Percentiles rank a stretch among this genome's conserved stretches.
Conservation (phyloP, 1,140 invertebrate species). For the Drosophila baimaii region DNA sequence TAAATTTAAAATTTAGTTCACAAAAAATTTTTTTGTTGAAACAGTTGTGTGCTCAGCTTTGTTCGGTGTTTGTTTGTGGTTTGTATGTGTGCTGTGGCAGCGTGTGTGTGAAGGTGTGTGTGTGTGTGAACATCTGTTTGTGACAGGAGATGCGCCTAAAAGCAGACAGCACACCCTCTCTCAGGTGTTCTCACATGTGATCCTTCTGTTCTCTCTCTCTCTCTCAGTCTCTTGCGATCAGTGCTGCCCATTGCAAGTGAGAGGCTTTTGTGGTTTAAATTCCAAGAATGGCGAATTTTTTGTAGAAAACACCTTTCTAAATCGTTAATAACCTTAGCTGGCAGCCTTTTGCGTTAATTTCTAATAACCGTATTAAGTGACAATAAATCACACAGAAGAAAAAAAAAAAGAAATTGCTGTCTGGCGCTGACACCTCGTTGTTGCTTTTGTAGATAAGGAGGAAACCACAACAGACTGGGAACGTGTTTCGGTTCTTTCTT, state of each 20-base stretch:
- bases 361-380: too few species aligned
- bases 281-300: background rate
- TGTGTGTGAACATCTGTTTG: constrained; percentile 31
- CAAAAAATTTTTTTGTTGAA: constrained; percentile 48
- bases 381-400: too few species aligned
- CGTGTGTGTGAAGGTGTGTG: background rate
- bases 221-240: background rate
- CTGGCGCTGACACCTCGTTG: background rate
- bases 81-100: background rate
- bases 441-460: constrained; percentile 23
- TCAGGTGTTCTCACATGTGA: constrained; percentile 26
- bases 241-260: constrained; percentile 12
- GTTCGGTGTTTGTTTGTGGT: constrained; percentile 1
- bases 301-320: constrained; percentile 1
- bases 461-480: constrained; percentile 16
- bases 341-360: constrained; percentile 10
- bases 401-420: constrained; percentile 9
- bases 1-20: constrained; percentile 53
- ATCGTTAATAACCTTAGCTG: background rate
- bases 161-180: background rate
- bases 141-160: constrained; percentile 3
- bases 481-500: constrained; percentile 10
- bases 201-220: constrained; percentile 4
- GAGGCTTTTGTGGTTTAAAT: background rate
- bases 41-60: constrained; percentile 51